These are phyloP conservation scores for Ciconia stormi DNA, from an alignment of 2,113 vertebrate species.

Conservation along the genomic window DNA sequence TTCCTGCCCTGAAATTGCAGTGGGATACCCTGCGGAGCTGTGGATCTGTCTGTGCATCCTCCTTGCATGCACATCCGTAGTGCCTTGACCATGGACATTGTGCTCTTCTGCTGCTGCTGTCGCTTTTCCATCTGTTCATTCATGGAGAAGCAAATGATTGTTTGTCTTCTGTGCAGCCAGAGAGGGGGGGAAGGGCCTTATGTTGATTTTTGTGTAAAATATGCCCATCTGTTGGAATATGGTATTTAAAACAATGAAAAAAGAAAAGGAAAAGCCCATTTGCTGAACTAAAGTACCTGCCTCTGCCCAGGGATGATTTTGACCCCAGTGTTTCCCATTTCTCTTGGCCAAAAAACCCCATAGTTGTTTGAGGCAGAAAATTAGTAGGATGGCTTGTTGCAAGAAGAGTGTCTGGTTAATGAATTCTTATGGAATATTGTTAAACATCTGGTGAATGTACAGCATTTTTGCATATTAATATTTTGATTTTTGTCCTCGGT, in stretches of 20 bases:
- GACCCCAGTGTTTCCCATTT: neutral
- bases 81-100: rapidly evolving
- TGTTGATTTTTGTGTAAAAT: neutral
- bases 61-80: rapidly evolving
- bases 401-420: neutral
- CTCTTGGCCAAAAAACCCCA: neutral
- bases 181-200: neutral
- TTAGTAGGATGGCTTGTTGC: neutral
- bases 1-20: neutral
- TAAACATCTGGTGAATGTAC: neutral
- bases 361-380: neutral
- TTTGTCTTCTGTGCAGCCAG: neutral
- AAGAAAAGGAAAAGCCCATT: neutral
- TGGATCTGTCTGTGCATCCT: neutral
- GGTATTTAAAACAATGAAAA: neutral
- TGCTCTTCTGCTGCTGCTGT: neutral
- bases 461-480: neutral
- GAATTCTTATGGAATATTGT: neutral
- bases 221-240: neutral
- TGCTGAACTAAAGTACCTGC: neutral
- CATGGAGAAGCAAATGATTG: neutral
- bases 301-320: neutral
- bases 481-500: neutral
- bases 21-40: neutral
- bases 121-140: neutral